Evolutionary conservation across 2,888 invertebrate species (phyloP).

Genomic region (Mellilla xanthometata): DNA sequence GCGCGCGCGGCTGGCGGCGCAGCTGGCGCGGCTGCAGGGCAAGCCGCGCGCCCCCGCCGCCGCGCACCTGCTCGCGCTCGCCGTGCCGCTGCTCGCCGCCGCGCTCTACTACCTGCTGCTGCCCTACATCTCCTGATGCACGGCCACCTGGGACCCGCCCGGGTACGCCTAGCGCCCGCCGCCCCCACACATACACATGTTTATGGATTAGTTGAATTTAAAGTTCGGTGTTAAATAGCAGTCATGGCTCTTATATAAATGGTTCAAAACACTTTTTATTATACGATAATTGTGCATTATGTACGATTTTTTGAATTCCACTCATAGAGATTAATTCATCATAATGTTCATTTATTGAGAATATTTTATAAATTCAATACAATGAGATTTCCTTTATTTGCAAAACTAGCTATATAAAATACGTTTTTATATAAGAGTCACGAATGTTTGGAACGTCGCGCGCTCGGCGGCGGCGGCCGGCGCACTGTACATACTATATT

Average conservation of each 20-base stretch:
- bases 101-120: conserved; percentile 84
- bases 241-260: too few species aligned
- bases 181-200: conserved; percentile 6
- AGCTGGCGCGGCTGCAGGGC: conserved; percentile 82
- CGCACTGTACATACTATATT: conserved; percentile 57
- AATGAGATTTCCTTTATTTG: too few species aligned
- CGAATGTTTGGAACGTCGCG: too few species aligned
- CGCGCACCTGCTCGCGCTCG: conserved; percentile 72
- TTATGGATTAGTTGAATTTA: conserved; percentile 50
- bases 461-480: conserved; percentile 47
- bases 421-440: too few species aligned
- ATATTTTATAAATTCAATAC: too few species aligned
- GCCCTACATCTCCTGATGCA: conserved; percentile 84
- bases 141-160: conserved; percentile 82
- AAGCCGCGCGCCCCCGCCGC: conserved; percentile 83
- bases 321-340: too few species aligned
- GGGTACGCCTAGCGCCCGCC: conserved; percentile 62
- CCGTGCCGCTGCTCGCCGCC: conserved; percentile 78
- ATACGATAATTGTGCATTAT: too few species aligned
- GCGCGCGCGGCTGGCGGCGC: conserved; percentile 78
- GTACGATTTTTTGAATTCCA: too few species aligned
- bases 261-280: too few species aligned
- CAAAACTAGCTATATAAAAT: too few species aligned
- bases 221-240: too few species aligned
- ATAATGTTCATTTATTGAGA: too few species aligned